Conservation (phyloP, 2,888 invertebrate genomes). For the Leptinotarsa rubiginosa region DNA sequence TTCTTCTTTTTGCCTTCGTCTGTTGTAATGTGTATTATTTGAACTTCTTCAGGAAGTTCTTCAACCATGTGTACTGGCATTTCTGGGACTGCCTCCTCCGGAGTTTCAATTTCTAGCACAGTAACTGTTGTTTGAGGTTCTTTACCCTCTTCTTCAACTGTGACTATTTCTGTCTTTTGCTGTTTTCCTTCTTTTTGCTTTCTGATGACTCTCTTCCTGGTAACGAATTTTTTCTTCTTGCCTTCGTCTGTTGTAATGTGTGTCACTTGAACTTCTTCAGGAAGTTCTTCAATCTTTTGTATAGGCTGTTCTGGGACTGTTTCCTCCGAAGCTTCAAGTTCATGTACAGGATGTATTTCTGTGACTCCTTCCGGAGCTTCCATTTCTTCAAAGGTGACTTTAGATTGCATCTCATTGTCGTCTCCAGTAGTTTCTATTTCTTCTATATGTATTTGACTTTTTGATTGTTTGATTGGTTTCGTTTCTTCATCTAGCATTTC, state of each 20-base stretch:
- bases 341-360: constrained; percentile 43
- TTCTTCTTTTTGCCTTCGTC: constrained; percentile 48
- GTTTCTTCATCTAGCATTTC: constrained; percentile 65
- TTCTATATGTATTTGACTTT: constrained; percentile 48
- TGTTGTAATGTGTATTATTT: neutral
- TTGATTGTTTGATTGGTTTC: constrained; percentile 49
- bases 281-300: constrained; percentile 58
- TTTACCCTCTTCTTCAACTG: constrained; percentile 55
- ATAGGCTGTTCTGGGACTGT: constrained; percentile 48
- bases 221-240: constrained; percentile 48
- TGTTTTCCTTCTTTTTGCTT: constrained; percentile 24
- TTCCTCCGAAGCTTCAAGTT: constrained; percentile 52
- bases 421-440: constrained; percentile 57
- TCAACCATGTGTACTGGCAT: constrained; percentile 53
- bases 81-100: constrained; percentile 59
- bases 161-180: constrained; percentile 36
- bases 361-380: constrained; percentile 28
- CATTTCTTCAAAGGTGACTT: constrained; percentile 41
- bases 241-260: constrained; percentile 39
- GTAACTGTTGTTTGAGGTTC: constrained; percentile 47
- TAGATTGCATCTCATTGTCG: constrained; percentile 52
- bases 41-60: constrained; percentile 64
- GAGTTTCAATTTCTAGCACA: constrained; percentile 60
- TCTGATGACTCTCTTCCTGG: constrained; percentile 49
- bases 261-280: constrained; percentile 54